Evolutionary conservation across 2,113 vertebrate genomes (phyloP).

Genomic region (Anoura caudifer): DNA sequence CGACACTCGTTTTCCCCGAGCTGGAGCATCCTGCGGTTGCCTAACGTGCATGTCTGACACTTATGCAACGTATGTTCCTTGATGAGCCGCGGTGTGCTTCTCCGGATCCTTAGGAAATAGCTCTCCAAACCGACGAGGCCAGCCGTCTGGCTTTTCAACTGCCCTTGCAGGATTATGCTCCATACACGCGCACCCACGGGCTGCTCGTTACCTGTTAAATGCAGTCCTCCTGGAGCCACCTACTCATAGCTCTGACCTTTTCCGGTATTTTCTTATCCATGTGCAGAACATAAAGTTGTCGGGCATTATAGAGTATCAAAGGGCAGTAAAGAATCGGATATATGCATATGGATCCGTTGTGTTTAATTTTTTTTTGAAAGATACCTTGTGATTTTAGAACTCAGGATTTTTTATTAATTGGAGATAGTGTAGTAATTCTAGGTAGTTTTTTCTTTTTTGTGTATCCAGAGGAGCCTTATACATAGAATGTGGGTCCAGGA

Average conservation of each 20-base stretch:
- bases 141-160: too few relatives aligned
- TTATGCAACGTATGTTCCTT: background rate
- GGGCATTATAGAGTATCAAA: background rate
- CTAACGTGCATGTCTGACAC: background rate
- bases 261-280: background rate
- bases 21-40: background rate
- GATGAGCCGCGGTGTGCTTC: background rate
- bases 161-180: rapidly evolving
- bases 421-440: background rate
- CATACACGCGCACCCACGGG: background rate
- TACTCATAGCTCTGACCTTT: background rate
- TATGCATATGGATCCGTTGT: background rate
- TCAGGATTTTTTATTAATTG: background rate
- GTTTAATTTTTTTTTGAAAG: background rate
- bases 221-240: background rate
- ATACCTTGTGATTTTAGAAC: background rate
- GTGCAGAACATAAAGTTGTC: background rate
- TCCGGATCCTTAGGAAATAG: background rate
- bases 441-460: background rate
- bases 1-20: rapidly evolving
- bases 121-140: rapidly evolving
- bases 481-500: background rate
- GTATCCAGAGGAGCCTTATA: background rate
- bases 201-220: too few relatives aligned
- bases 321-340: background rate